Conservation (phyloP, 2,113 vertebrate species). For the Cyanistes caeruleus region DNA sequence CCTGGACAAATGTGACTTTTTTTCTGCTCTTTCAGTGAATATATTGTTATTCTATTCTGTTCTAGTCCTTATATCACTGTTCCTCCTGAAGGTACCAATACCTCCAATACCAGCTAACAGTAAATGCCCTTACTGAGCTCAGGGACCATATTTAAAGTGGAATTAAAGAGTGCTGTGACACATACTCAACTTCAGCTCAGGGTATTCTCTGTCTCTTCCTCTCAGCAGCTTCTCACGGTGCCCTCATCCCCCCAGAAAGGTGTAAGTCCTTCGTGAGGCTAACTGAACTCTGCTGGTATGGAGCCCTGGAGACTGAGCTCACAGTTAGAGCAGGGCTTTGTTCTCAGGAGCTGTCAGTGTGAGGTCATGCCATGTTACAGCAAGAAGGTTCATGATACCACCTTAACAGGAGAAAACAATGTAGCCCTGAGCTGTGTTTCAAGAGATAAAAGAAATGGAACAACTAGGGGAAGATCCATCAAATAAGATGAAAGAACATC, state of each 20-base stretch:
- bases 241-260: background rate
- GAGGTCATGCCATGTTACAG: background rate
- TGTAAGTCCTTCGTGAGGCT: background rate
- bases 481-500: conserved; percentile 45
- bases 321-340: background rate
- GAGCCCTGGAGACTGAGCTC: background rate
- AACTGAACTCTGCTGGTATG: background rate
- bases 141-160: background rate
- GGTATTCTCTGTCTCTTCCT: background rate
- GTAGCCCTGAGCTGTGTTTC: conserved; percentile 43
- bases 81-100: background rate
- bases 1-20: background rate
- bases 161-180: background rate
- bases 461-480: conserved; percentile 18
- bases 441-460: conserved; percentile 31
- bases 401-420: conserved; percentile 33
- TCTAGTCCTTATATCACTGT: background rate
- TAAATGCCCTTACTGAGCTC: background rate
- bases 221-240: background rate
- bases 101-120: background rate
- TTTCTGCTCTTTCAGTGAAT: background rate
- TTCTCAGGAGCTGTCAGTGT: conserved; percentile 28
- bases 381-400: background rate
- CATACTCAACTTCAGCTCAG: background rate
- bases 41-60: background rate